Evolutionary conservation across 2,113 vertebrate genomes (phyloP), one percentile per base, ranked within the genome.

Genomic region (Neotoma lepida): DNA sequence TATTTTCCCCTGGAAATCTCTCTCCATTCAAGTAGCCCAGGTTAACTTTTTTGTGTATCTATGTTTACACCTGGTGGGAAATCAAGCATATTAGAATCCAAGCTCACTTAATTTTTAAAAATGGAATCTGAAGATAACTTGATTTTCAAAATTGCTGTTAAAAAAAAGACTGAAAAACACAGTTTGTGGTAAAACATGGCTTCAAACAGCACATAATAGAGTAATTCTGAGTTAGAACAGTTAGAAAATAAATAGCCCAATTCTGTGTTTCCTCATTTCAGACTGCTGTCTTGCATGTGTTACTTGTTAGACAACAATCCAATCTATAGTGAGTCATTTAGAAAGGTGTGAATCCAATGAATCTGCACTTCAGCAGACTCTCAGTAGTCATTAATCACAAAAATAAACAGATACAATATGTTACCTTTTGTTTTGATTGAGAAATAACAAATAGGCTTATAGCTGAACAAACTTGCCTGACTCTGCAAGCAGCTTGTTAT

Each of bases 301-400:
- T 96, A 39, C 92, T 91, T 86, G 46, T 93, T 90, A 77, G 77
- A 90, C 91, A 95, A 93, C 90, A 93, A 88, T 89, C 46, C 24
- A 30, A 1, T 61, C 71, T 81, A 81, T 56, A 93, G 26, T n/a
- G 61, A 93, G 35, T 88, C 54, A 44, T 95, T 96, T 90, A 90
- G 66, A 86, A 96, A 96, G 61, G 58, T 94, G 88, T 90, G 92
- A 93, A 56, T 90, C 58, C 88, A 94, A 86, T 0, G 56, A 88
- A 61, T 93, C 71, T 86, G 41, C 51, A 46, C 13, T 80, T 89
- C 28, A 61, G 17, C 64, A 6, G 51, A 87, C 26, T 88, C n/a
- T 7, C 14, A 56, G 30, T 35, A 61, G 33, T 74, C 35, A 5
- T 68, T 94, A 81, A 80, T 76, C 89, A 91, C 24, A 88, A 81